Percentiles rank a stretch among this genome's conserved stretches.
phyloP scores from a whole-genome alignment of 2,797 vertebrate genomes.

The Varecia variegata region DNA sequence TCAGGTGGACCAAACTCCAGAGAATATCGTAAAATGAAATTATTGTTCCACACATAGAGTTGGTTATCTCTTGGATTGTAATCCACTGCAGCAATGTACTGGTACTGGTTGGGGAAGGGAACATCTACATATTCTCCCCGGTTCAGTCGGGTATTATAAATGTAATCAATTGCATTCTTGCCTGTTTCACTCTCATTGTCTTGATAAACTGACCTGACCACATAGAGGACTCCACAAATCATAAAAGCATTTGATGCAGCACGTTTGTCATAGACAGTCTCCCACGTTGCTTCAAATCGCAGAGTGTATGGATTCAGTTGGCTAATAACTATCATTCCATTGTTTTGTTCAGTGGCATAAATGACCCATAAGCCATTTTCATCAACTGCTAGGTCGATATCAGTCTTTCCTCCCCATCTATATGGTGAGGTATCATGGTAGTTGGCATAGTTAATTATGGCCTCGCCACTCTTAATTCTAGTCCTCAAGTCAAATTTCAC shows the following conservation, averaged over 20 bases:
- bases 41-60: slow-evolving; percentile 99
- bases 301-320: slow-evolving; percentile 98
- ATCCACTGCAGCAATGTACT: slow-evolving; percentile 99
- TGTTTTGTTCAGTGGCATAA: slow-evolving; percentile 99
- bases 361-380: slow-evolving; percentile 99
- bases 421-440: slow-evolving; percentile 99
- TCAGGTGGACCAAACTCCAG: slow-evolving; percentile 97
- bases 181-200: slow-evolving; percentile 98
- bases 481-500: slow-evolving; percentile 99
- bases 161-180: slow-evolving; percentile 96
- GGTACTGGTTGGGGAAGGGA: slow-evolving; percentile 99
- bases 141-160: slow-evolving; percentile 96
- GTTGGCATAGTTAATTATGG: slow-evolving; percentile 99
- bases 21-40: slow-evolving; percentile 97
- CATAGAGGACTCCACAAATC: slow-evolving; percentile 98
- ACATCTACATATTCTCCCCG: slow-evolving; percentile 94
- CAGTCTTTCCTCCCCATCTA: slow-evolving; percentile 98
- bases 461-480: slow-evolving; percentile 99
- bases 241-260: slow-evolving; percentile 99
- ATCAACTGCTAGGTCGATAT: slow-evolving; percentile 98
- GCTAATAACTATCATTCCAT: slow-evolving; percentile 99
- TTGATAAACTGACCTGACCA: slow-evolving; percentile 97
- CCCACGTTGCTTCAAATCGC: slow-evolving; percentile 98
- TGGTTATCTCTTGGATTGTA: slow-evolving; percentile 99
- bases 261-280: slow-evolving; percentile 96